Evolutionary conservation across 2,888 invertebrate species (phyloP).

Genomic region (Catocala sponsa): DNA sequence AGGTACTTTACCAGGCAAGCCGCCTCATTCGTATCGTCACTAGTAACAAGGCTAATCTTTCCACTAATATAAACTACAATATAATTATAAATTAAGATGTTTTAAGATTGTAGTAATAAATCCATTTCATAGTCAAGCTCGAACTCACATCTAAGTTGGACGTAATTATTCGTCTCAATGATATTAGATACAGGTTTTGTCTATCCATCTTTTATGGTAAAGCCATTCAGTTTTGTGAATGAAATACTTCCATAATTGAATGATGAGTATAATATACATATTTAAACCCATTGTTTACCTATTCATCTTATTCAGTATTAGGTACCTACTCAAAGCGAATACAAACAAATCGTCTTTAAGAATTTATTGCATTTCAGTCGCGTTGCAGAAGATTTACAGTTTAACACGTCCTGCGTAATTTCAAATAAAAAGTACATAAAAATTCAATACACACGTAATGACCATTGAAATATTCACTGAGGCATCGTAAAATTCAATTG

Average conservation of each 20-base stretch:
- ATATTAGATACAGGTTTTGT: too few relatives aligned
- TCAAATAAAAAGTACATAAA: slow-evolving; percentile 60
- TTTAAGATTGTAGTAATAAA: too few relatives aligned
- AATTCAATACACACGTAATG: slow-evolving; percentile 53
- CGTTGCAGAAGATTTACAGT: slow-evolving; percentile 43
- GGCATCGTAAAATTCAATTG: slow-evolving; percentile 66
- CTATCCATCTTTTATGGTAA: too few relatives aligned
- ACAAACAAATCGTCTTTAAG: slow-evolving; percentile 28
- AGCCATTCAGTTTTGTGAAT: too few relatives aligned
- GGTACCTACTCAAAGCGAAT: slow-evolving; percentile 26
- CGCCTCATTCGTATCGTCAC: too few relatives aligned
- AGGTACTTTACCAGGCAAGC: too few relatives aligned
- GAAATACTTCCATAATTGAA: background rate
- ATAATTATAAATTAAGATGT: too few relatives aligned
- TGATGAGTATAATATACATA: background rate
- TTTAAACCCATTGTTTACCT: background rate
- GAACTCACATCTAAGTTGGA: too few relatives aligned
- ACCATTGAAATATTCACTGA: slow-evolving; percentile 56
- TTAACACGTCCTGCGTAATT: slow-evolving; percentile 42
- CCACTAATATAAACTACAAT: too few relatives aligned
- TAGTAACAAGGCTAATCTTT: too few relatives aligned
- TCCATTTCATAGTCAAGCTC: too few relatives aligned
- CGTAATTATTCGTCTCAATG: too few relatives aligned
- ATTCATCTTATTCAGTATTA: slow-evolving; percentile 15
- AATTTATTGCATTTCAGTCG: slow-evolving; percentile 39